A percentile compares a stretch with the other conserved stretches of the same genome.
These are phyloP conservation scores for Chanos chanos DNA, from an alignment of 2,797 vertebrate genomes.

Conservation along the genomic window DNA sequence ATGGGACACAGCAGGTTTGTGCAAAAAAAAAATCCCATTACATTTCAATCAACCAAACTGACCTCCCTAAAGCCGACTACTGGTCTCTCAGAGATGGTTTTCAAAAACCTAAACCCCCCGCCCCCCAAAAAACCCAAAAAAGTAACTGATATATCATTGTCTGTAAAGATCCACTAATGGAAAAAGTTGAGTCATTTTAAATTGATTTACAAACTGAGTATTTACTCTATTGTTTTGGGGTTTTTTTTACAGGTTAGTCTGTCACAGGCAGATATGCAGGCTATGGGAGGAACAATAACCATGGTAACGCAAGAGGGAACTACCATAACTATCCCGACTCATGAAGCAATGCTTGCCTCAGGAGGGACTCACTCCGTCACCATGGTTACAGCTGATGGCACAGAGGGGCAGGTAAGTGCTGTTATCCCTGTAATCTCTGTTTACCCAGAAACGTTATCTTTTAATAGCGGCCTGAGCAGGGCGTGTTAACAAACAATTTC, in stretches of 20 bases:
- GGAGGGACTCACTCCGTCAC: constrained; percentile 87
- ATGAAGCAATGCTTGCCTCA: constrained; percentile 85
- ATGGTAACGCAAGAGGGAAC: constrained; percentile 99
- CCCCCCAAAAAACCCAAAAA: no score
- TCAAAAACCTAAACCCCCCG: no score
- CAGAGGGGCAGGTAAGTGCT: constrained; percentile 85
- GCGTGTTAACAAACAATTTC: no score
- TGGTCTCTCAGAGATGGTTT: no score
- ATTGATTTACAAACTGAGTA: background rate
- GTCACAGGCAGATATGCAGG: constrained; percentile 92
- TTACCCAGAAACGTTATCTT: no score
- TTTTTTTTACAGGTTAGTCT: constrained; percentile 83
- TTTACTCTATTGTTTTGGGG: background rate
- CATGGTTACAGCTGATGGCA: constrained; percentile 91
- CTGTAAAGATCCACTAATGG: no score
- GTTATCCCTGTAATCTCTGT: background rate
- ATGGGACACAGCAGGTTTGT: constrained; percentile 93
- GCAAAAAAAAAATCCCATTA: background rate
- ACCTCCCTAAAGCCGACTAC: no score
- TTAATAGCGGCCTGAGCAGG: no score
- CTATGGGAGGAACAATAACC: constrained; percentile 92
- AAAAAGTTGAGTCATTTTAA: background rate
- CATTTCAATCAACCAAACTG: no score
- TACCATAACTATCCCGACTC: constrained; percentile 94
- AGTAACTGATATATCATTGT: no score